Evolutionary conservation across 2,888 invertebrate genomes (phyloP).

Genomic region (Xanthia togata): DNA sequence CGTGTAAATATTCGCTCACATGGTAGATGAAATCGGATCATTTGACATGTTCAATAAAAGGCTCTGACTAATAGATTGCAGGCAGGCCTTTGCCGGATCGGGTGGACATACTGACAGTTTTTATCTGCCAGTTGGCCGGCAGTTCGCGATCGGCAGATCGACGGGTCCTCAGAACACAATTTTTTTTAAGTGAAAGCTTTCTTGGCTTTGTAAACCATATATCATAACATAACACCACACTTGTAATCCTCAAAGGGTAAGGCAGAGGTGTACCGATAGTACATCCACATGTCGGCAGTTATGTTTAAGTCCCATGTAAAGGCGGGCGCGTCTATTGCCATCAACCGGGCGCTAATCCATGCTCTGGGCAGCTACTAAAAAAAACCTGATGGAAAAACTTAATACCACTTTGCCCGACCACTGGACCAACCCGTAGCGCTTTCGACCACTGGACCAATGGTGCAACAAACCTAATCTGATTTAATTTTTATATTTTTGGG

Average conservation of each 20-base stretch:
- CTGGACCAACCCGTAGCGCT: not conserved
- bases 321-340: not conserved
- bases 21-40: not conserved
- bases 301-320: too few species aligned
- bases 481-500: slow-evolving; percentile 70
- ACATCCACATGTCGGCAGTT: too few species aligned
- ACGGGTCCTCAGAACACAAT: not conserved
- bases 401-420: not conserved
- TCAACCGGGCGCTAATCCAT: not conserved
- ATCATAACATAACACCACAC: not conserved
- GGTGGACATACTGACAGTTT: too few species aligned
- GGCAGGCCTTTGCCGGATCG: too few species aligned
- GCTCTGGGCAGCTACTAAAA: not conserved
- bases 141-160: not conserved
- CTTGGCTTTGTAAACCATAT: not conserved
- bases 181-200: not conserved
- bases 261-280: too few species aligned
- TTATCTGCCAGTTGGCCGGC: not conserved
- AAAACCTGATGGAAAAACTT: not conserved
- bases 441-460: not conserved
- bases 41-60: not conserved
- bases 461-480: not conserved
- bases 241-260: not conserved
- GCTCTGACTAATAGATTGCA: not conserved
- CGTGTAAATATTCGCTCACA: not conserved